Evolutionary conservation across 2,113 vertebrate genomes (phyloP).

Genomic region (Hystrix cristata): DNA sequence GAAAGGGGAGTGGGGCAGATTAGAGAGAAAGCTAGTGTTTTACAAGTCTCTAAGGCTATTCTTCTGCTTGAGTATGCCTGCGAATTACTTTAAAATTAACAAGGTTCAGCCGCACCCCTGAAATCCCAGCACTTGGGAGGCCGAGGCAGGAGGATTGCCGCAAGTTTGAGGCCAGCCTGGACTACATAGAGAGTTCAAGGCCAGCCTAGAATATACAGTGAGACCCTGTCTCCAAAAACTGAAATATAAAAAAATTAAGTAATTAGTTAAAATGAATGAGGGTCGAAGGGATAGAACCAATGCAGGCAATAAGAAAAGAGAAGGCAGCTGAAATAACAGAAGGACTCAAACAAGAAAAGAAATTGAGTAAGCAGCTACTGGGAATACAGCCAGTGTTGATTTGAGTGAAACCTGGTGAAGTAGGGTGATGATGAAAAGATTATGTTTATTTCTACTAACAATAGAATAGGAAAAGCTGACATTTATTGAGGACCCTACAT

Average conservation of each 20-base stretch:
- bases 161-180: too few relatives aligned
- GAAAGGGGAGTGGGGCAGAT: background rate
- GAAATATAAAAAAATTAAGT: too few relatives aligned
- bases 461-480: background rate
- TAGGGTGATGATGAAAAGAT: background rate
- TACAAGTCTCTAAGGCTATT: background rate
- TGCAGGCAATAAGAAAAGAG: background rate
- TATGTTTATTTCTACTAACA: background rate
- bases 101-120: too few relatives aligned
- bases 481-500: background rate
- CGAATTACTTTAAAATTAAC: background rate
- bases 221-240: too few relatives aligned
- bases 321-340: background rate
- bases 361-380: background rate
- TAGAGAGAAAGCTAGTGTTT: background rate
- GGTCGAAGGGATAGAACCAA: background rate
- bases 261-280: background rate
- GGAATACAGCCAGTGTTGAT: background rate
- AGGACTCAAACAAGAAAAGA: background rate
- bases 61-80: background rate
- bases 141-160: too few relatives aligned
- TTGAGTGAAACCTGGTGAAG: background rate
- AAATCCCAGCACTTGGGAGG: too few relatives aligned
- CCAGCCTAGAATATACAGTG: too few relatives aligned
- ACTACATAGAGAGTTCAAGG: too few relatives aligned